Base-by-base conservation (phyloP, 2,797 vertebrate species). In the Remorina albescens region DNA sequence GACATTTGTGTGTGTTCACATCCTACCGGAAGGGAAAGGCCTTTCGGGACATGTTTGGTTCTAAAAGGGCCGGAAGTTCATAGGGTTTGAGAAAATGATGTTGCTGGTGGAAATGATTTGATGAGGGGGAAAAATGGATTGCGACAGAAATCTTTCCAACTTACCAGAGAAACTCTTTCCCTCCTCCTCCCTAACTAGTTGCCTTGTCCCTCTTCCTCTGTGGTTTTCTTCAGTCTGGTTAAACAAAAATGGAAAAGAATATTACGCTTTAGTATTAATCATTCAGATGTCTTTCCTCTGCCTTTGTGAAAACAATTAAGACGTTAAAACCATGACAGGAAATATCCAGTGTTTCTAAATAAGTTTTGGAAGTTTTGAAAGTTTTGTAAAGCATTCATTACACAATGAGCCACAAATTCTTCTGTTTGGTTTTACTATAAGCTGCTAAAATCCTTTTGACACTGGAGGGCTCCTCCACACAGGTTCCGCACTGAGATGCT, bases 101-200 rank as follows among this genome's bases (percentile, higher is more conserved):
- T 70, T 44, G 83, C 57, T 49, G 42, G 51, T 65, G 74, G 32
- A 37, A 50, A 76, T 49, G 50, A 62, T 71, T 56, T 47, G 60
- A 67, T 37, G 30, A 8, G 25, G 13, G 39, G 11, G 13, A 5
- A 42, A 76, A 79, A 68, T 12, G 19, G n/a, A 58, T 56, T 67
- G 3, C 59, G 47, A 70, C 2, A 41, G 62, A 86, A 83, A 82
- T 41, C 76, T 75, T 84, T 89, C 63, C 26, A 71, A 80, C 90
- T 91, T 79, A 92, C 92, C 90, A 78, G 67, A 85, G 54, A 79
- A 77, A 80, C 58, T 76, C 60, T 71, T 36, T 80, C n/a, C 44
- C 64, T 76, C 69, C 80, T 81, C 73, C 56, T 64, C 62, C 32
- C 47, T 58, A 46, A 60, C 15, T 5, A 8, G 21, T 26, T 19